Conservation (phyloP, 2,797 vertebrate species). For the Perodicticus potto region DNA sequence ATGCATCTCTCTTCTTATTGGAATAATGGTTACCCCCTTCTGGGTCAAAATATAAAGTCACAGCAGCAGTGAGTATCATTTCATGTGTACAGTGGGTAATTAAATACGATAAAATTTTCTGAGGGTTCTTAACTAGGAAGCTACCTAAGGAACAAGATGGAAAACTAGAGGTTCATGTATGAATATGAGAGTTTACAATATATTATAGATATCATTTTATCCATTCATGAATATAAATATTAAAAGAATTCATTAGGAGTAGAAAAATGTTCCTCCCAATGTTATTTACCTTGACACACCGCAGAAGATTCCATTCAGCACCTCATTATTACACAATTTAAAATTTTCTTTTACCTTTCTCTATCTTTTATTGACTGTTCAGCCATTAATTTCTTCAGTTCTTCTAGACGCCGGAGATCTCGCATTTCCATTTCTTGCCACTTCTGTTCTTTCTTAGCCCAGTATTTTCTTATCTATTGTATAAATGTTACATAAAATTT, state of each 20-base stretch:
- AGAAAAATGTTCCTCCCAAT: conserved; percentile 43
- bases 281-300: conserved; percentile 16
- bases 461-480: conserved; percentile 92
- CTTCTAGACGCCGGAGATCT: conserved; percentile 90
- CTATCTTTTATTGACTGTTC: conserved; percentile 93
- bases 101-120: conserved; percentile 35
- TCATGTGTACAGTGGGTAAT: conserved; percentile 23
- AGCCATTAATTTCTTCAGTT: conserved; percentile 92
- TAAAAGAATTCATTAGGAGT: conserved; percentile 12
- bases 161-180: conserved; percentile 39
- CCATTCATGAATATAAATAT: conserved; percentile 56
- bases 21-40: conserved; percentile 60
- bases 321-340: background rate
- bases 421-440: conserved; percentile 90
- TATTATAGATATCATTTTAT: conserved; percentile 29
- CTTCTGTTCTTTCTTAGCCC: conserved; percentile 91
- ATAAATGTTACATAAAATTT: conserved; percentile 78
- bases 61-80: conserved; percentile 15
- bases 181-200: conserved; percentile 59
- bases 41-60: conserved; percentile 63
- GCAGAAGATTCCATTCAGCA: background rate
- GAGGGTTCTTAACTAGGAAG: conserved; percentile 43
- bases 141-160: conserved; percentile 30
- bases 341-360: conserved; percentile 91
- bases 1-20: background rate